These are phyloP conservation scores for Pseudomyrmex dendroicus DNA, from an alignment of 1,140 invertebrate species.

Conservation along the genomic window DNA sequence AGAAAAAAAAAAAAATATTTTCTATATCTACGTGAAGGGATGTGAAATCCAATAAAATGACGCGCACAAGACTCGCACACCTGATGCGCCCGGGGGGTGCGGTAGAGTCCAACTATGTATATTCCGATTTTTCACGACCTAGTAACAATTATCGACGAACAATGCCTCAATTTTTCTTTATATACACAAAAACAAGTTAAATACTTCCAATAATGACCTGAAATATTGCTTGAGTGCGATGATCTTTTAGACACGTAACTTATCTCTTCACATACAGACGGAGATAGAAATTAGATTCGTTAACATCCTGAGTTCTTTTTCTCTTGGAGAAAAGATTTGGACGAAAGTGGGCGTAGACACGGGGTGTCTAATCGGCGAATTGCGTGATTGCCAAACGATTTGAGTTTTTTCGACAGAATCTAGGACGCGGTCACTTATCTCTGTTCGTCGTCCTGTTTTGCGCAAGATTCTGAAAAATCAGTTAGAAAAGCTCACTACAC, in stretches of 20 bases:
- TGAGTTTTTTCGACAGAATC: constrained; percentile 49
- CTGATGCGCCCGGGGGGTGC: no score
- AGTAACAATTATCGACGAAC: no score
- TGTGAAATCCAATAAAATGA: constrained; percentile 3
- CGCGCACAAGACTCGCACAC: not conserved
- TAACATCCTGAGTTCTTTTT: not conserved
- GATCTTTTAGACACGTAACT: no score
- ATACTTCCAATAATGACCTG: no score
- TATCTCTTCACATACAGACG: not conserved
- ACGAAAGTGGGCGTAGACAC: constrained; percentile 7
- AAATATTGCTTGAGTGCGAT: no score
- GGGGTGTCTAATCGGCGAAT: constrained; percentile 20
- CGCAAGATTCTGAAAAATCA: constrained; percentile 26
- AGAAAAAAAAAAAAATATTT: not conserved
- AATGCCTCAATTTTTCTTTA: no score
- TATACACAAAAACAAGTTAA: no score
- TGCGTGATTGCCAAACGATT: constrained; percentile 19
- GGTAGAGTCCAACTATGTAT: no score
- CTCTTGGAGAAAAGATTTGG: not conserved
- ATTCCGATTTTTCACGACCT: no score
- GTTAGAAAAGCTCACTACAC: not conserved
- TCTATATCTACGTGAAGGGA: not conserved
- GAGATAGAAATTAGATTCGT: not conserved
- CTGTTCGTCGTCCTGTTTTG: constrained; percentile 58
- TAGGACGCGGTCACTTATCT: constrained; percentile 59